Percentiles rank a stretch among this genome's conserved stretches.
Evolutionary conservation across 2,888 invertebrate species (phyloP).

Genomic region (Willowsia nigromaculata): DNA sequence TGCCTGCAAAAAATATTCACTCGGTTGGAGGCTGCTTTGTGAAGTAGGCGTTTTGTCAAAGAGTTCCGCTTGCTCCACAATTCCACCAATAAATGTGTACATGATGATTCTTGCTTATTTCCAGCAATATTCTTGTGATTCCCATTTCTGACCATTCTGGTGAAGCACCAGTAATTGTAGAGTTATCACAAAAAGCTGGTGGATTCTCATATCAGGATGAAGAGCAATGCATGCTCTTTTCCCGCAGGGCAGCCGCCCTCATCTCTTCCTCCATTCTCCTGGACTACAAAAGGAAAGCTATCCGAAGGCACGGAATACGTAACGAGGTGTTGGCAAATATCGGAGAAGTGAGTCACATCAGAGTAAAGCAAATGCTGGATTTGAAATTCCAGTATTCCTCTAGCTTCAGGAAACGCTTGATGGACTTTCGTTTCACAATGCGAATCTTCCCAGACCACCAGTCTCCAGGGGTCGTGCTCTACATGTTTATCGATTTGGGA

Average conservation of each 20-base stretch:
- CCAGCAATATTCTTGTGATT: slow-evolving; percentile 56
- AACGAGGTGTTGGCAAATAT: slow-evolving; percentile 64
- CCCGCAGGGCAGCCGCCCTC: slow-evolving; percentile 43
- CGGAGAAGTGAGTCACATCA: slow-evolving; percentile 51
- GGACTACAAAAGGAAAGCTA: slow-evolving; percentile 58
- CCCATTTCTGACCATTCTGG: slow-evolving; percentile 51
- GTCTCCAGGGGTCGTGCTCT: slow-evolving; percentile 45
- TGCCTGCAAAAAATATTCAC: slow-evolving; percentile 17
- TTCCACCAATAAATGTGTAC: background rate
- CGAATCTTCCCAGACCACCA: slow-evolving; percentile 51
- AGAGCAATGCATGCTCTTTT: slow-evolving; percentile 51
- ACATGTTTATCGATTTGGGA: slow-evolving; percentile 64
- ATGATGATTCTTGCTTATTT: too few species aligned
- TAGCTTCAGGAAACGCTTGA: slow-evolving; percentile 18
- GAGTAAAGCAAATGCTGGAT: slow-evolving; percentile 61
- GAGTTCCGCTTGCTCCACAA: background rate
- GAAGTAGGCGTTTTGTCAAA: slow-evolving; percentile 3
- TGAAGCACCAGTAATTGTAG: slow-evolving; percentile 57
- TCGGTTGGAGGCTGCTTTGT: slow-evolving; percentile 59
- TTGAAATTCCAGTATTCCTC: slow-evolving; percentile 52
- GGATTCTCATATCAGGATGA: slow-evolving; percentile 65
- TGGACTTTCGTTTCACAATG: slow-evolving; percentile 55
- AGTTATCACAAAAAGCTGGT: slow-evolving; percentile 43
- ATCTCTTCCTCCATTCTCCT: slow-evolving; percentile 50
- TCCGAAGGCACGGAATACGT: slow-evolving; percentile 59